These are phyloP conservation scores for Plusia festucae DNA, from an alignment of 2,888 invertebrate genomes.

Conservation along the genomic window DNA sequence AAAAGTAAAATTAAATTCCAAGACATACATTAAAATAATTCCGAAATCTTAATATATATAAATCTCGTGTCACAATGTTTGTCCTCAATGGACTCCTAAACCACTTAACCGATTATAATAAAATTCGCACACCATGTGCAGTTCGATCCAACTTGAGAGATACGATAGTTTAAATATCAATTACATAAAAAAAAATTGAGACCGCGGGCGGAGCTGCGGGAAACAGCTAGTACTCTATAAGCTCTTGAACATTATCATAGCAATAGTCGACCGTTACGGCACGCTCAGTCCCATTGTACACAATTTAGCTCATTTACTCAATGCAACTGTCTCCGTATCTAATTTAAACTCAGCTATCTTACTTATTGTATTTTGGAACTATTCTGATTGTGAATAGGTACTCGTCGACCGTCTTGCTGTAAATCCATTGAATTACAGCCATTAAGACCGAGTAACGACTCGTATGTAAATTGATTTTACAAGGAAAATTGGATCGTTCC, in stretches of 20 bases:
- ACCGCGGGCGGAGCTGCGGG: no score
- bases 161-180: no score
- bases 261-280: slow-evolving; percentile 30
- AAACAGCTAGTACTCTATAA: not conserved
- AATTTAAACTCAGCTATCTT: slow-evolving; percentile 64
- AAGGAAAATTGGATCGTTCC: slow-evolving; percentile 4
- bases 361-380: slow-evolving; percentile 38
- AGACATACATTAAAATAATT: not conserved
- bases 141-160: no score
- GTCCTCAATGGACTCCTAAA: no score
- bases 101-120: no score
- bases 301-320: slow-evolving; percentile 65
- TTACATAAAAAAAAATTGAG: no score
- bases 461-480: slow-evolving; percentile 7
- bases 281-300: slow-evolving; percentile 35
- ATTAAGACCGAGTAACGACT: not conserved
- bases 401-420: not conserved
- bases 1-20: not conserved
- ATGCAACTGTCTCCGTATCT: slow-evolving; percentile 55
- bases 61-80: no score
- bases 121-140: no score
- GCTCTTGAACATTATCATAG: not conserved
- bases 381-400: slow-evolving; percentile 24
- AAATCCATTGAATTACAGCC: slow-evolving; percentile 3
- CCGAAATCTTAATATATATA: no score